phyloP scores from a whole-genome alignment of 2,888 invertebrate genomes.

The Amphipoea lucens region DNA sequence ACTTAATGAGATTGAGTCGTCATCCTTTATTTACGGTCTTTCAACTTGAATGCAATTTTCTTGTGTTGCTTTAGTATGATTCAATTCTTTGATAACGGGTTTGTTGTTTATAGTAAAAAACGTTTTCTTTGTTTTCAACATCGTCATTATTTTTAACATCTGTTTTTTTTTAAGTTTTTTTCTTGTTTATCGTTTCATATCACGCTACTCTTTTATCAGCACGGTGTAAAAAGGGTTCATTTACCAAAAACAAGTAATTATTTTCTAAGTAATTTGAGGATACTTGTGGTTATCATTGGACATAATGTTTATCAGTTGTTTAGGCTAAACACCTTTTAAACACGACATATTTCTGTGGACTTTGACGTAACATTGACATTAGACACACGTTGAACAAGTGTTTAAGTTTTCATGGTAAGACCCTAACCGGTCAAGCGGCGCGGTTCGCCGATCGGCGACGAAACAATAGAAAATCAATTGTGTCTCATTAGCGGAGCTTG shows the following conservation, averaged over 20 bases:
- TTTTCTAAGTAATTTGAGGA: not conserved
- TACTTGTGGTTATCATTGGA: not conserved
- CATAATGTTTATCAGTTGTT: too few relatives aligned
- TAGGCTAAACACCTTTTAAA: too few relatives aligned
- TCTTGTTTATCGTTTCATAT: not conserved
- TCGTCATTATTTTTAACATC: not conserved
- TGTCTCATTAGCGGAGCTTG: too few relatives aligned
- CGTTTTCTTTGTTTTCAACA: not conserved
- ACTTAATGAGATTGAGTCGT: constrained; percentile 42
- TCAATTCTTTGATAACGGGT: not conserved
- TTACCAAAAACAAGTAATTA: not conserved
- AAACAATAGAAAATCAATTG: too few relatives aligned
- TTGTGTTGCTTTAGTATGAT: constrained; percentile 12
- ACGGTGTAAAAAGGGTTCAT: rapidly evolving
- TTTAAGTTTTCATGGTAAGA: too few relatives aligned
- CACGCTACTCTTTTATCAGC: not conserved
- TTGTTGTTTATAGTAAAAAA: not conserved
- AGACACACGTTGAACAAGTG: too few relatives aligned
- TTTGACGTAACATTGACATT: too few relatives aligned
- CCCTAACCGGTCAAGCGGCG: too few relatives aligned
- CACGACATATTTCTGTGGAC: too few relatives aligned
- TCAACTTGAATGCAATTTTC: constrained; percentile 38
- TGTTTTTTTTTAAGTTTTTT: not conserved
- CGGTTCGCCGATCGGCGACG: too few relatives aligned
- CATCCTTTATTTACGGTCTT: constrained; percentile 34